A percentile compares a stretch with the other conserved stretches of the same genome.
phyloP scores from a whole-genome alignment of 2,797 vertebrate species.

The Odontamblyopus lacepedii region DNA sequence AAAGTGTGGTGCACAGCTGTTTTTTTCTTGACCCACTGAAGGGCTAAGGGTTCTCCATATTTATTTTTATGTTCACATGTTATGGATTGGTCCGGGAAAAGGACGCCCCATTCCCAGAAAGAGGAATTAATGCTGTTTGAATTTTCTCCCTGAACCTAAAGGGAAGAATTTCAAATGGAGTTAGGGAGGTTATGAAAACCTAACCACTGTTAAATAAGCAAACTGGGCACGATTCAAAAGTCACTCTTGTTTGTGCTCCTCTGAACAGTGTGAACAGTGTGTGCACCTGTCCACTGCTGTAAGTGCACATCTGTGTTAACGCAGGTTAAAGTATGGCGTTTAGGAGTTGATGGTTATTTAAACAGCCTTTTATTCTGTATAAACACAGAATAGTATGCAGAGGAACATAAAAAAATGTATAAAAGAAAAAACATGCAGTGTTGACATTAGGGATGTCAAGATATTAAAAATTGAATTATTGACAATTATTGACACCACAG shows the following conservation, averaged over 20 bases:
- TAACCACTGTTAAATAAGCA: constrained; percentile 64
- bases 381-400: not conserved
- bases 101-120: constrained; percentile 72
- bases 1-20: constrained; percentile 40
- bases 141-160: constrained; percentile 60
- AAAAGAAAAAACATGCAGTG: too few relatives aligned
- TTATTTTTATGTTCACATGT: constrained; percentile 81
- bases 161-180: constrained; percentile 51
- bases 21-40: constrained; percentile 56
- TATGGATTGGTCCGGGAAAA: constrained; percentile 77
- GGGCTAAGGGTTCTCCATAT: constrained; percentile 62
- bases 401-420: not conserved
- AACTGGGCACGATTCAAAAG: constrained; percentile 52
- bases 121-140: constrained; percentile 74
- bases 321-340: not conserved
- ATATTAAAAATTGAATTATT: too few relatives aligned
- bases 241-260: constrained; percentile 56
- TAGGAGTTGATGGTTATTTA: not conserved
- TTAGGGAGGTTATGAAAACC: constrained; percentile 57
- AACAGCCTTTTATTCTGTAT: not conserved
- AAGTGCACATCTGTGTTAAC: constrained; percentile 7
- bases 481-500: too few relatives aligned
- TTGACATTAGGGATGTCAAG: too few relatives aligned
- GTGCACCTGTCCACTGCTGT: constrained; percentile 51
- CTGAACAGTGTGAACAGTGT: constrained; percentile 27